A percentile compares a stretch with the other conserved stretches of the same genome.
Conservation (phyloP, 2,113 vertebrate species). For the Laterallus jamaicensis region DNA sequence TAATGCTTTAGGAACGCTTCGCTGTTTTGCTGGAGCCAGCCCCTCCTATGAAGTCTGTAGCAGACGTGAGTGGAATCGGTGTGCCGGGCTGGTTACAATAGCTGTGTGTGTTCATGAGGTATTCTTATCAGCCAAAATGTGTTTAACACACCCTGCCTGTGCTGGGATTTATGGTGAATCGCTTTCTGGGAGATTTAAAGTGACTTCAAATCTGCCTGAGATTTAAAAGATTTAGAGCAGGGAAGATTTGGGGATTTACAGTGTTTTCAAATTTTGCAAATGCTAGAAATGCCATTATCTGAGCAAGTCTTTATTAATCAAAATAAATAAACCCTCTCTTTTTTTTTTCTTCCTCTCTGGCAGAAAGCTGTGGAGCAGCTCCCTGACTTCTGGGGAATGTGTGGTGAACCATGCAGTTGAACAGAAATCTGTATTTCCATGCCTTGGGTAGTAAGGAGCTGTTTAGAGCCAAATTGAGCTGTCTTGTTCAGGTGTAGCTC, state of each 20-base stretch:
- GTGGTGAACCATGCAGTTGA: background rate
- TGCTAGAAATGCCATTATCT: slow-evolving; percentile 26
- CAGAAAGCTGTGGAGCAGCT: background rate
- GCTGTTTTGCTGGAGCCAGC: background rate
- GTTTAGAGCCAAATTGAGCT: background rate
- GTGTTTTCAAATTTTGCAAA: slow-evolving; percentile 45
- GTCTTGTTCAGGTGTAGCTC: background rate
- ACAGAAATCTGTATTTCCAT: background rate
- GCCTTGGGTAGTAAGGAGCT: background rate
- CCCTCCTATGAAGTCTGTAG: background rate
- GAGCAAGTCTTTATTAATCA: slow-evolving; percentile 44
- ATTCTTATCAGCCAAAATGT: background rate
- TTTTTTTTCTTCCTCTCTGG: background rate
- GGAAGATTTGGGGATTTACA: slow-evolving; percentile 42
- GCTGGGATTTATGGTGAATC: slow-evolving; percentile 29
- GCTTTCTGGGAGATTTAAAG: slow-evolving; percentile 24
- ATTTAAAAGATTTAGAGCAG: slow-evolving; percentile 23
- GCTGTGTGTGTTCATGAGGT: background rate
- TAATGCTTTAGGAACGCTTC: slow-evolving; percentile 28
- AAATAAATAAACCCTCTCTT: slow-evolving; percentile 39
- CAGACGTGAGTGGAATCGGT: background rate
- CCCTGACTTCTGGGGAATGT: background rate
- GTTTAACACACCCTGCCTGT: background rate
- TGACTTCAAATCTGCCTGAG: slow-evolving; percentile 37
- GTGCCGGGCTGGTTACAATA: background rate